Conservation (phyloP, 1,140 invertebrate species). For the Zaprionus vittiger region DNA sequence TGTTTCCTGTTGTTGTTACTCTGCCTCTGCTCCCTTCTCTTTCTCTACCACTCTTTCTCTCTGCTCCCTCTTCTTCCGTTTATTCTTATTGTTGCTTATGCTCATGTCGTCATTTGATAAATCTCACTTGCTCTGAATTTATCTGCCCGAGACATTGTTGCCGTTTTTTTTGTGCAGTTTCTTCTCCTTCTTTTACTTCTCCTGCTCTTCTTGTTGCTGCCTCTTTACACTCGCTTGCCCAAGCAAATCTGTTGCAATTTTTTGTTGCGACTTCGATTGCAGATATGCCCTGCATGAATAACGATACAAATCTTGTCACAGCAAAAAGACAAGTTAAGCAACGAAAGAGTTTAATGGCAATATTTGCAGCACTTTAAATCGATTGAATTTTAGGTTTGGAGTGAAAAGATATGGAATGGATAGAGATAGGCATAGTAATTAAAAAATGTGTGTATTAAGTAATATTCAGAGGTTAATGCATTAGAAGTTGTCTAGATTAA, state of each 20-base stretch:
- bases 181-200: background rate
- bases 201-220: background rate
- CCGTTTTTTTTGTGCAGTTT: background rate
- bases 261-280: constrained; percentile 38
- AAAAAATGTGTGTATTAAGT: too few relatives aligned
- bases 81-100: constrained; percentile 50
- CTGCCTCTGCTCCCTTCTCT: background rate
- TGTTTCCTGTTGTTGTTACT: constrained; percentile 64
- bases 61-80: background rate
- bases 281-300: constrained; percentile 21
- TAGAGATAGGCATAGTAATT: background rate
- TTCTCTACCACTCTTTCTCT: background rate
- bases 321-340: constrained; percentile 1
- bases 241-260: constrained; percentile 63
- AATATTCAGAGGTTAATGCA: too few relatives aligned
- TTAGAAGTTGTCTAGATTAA: too few relatives aligned
- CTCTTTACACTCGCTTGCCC: constrained; percentile 29
- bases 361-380: background rate
- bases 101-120: constrained; percentile 72
- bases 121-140: constrained; percentile 76
- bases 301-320: constrained; percentile 19
- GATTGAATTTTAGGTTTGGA: background rate
- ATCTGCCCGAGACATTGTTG: constrained; percentile 51
- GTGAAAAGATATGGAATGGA: background rate
- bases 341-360: background rate